Evolutionary conservation across 2,888 invertebrate genomes (phyloP).

Genomic region (Xestia xanthographa): DNA sequence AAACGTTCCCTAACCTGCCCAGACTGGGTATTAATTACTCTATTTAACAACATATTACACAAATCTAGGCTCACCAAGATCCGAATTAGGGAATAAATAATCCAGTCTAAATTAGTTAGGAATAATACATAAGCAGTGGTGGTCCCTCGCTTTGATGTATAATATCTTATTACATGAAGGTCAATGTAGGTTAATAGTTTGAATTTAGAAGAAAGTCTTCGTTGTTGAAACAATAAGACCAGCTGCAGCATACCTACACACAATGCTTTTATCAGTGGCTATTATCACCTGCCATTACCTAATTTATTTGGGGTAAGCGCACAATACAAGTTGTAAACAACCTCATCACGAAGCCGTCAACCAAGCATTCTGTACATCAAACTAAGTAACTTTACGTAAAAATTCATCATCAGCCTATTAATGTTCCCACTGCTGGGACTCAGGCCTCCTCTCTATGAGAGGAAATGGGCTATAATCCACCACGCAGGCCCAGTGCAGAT

Average conservation of each 20-base stretch:
- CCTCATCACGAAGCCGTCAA: too few species aligned
- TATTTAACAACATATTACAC: not conserved
- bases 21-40: not conserved
- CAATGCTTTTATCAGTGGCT: not conserved
- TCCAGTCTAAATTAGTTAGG: constrained; percentile 29
- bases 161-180: constrained; percentile 17
- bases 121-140: constrained; percentile 32
- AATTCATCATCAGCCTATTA: too few species aligned
- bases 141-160: not conserved
- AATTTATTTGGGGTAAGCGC: not conserved
- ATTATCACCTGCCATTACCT: not conserved
- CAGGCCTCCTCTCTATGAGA: too few species aligned
- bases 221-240: not conserved
- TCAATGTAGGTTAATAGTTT: not conserved
- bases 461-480: too few species aligned
- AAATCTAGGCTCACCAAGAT: constrained; percentile 4
- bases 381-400: too few species aligned
- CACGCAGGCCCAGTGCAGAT: too few species aligned
- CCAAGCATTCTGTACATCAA: too few species aligned
- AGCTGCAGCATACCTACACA: not conserved
- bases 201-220: not conserved
- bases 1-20: not conserved
- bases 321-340: too few species aligned
- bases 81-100: constrained; percentile 25
- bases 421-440: too few species aligned